phyloP scores from a whole-genome alignment of 1,140 invertebrate species.

The Lordiphosa collinella region DNA sequence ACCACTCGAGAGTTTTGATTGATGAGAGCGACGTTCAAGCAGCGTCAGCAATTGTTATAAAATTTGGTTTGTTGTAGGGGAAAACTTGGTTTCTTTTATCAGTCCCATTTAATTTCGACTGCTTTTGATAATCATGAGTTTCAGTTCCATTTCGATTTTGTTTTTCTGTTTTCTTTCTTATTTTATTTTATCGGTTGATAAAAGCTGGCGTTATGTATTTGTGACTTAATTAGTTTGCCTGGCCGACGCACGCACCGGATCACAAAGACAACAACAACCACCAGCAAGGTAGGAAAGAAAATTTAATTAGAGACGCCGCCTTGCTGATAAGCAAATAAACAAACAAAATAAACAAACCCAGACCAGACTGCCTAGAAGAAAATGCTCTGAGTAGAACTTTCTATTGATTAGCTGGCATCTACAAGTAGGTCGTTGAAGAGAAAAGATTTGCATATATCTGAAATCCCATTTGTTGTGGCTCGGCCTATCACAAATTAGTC shows the following conservation, averaged over 20 bases:
- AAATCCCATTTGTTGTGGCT: constrained; percentile 4
- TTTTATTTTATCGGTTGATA: constrained; percentile 43
- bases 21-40: constrained; percentile 53
- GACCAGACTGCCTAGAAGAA: constrained; percentile 9
- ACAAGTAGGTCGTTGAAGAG: constrained; percentile 18
- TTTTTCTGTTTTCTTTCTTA: constrained; percentile 17
- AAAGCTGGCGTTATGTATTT: constrained; percentile 68
- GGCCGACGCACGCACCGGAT: constrained; percentile 44
- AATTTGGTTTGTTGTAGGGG: constrained; percentile 13
- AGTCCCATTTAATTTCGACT: constrained; percentile 19
- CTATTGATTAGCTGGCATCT: constrained; percentile 28
- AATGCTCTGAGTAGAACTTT: constrained; percentile 50
- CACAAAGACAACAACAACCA: constrained; percentile 7
- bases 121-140: constrained; percentile 53
- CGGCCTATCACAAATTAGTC: constrained; percentile 25
- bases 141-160: constrained; percentile 18
- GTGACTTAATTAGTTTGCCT: constrained; percentile 70
- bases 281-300: constrained; percentile 29
- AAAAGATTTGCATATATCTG: constrained; percentile 18
- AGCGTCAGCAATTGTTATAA: constrained; percentile 44
- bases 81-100: constrained; percentile 35
- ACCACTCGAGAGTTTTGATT: constrained; percentile 64
- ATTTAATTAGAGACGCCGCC: constrained; percentile 69
- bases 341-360: constrained; percentile 30
- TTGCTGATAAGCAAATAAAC: constrained; percentile 62